Conservation (phyloP, 2,888 invertebrate genomes). For the Xanthostigma xanthostigma region DNA sequence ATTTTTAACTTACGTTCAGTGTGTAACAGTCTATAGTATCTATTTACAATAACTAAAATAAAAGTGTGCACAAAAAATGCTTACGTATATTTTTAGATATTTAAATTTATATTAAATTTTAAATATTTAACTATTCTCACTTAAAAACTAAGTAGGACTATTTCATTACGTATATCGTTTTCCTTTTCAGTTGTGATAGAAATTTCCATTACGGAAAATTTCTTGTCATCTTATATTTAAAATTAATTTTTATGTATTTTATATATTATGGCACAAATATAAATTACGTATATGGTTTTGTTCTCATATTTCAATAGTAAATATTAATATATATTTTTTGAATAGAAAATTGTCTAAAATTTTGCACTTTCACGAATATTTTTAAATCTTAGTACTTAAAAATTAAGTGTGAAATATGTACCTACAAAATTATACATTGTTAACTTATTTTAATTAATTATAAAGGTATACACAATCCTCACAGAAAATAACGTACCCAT, state of each 20-base stretch:
- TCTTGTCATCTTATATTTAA: not conserved
- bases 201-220: too few relatives aligned
- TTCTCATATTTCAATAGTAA: not conserved
- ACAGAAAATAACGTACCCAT: not conserved
- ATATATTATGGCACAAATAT: conserved; percentile 20
- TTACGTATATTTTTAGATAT: too few relatives aligned
- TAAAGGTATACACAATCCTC: not conserved
- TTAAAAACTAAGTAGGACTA: conserved; percentile 17
- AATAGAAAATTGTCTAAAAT: not conserved
- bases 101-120: too few relatives aligned
- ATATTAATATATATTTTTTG: not conserved
- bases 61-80: too few relatives aligned
- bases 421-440: not conserved
- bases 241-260: not conserved
- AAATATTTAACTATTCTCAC: too few relatives aligned
- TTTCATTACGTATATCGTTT: conserved; percentile 23
- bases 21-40: too few relatives aligned
- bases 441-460: not conserved
- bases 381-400: not conserved
- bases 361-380: not conserved
- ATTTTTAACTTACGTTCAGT: too few relatives aligned
- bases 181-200: not conserved
- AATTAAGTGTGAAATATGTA: not conserved
- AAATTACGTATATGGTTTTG: conserved; percentile 17
- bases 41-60: too few relatives aligned